Base-by-base conservation (phyloP, 2,888 invertebrate genomes). In the Pammene aurita region DNA sequence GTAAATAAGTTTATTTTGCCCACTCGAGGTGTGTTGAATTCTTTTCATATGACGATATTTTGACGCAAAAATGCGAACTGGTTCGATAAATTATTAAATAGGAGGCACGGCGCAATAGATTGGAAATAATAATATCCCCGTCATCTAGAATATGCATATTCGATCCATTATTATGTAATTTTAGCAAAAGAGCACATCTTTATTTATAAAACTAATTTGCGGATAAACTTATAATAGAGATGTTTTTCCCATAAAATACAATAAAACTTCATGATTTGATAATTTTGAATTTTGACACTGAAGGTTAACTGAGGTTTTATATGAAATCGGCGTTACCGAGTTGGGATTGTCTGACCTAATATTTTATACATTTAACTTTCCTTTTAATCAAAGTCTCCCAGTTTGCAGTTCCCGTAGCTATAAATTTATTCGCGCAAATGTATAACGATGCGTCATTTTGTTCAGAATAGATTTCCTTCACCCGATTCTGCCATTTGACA, bases 1-100 rank as follows among this genome's bases (percentile, higher is more conserved):
- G 58, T 48, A 63, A 70, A 67, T 70, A 68, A 73, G 71, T 75
- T 72, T 74, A 68, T 73, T 34, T 67, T 54, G 44, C 18, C 61
- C 54, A 35, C 64, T 35, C 70, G 71, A 73, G 75, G 75, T 75
- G 75, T 74, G 71, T 72, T 71, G 73, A 73, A 73, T 74, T 62
- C 66, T 79, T 81, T 50, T 38, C 41, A 66, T 75, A 84, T 85
- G 80, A 80, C 77, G 73, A 67, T 71, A 67, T 72, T 75, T 76
- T 79, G 77, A 83, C 78, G 78, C 62, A 74, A 75, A 74, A 72
- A 72, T 38, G 14, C 48, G 63, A 71, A 67, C 67, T 74, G 70
- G 73, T 76, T 75, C 69, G 65, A 48, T 70, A 58, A 72, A 74
- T 75, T 73, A 65, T 46, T 60, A 69, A 69, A 68, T 56, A 67